phyloP scores from a whole-genome alignment of 2,797 vertebrate species.

The Channallabes apus region DNA sequence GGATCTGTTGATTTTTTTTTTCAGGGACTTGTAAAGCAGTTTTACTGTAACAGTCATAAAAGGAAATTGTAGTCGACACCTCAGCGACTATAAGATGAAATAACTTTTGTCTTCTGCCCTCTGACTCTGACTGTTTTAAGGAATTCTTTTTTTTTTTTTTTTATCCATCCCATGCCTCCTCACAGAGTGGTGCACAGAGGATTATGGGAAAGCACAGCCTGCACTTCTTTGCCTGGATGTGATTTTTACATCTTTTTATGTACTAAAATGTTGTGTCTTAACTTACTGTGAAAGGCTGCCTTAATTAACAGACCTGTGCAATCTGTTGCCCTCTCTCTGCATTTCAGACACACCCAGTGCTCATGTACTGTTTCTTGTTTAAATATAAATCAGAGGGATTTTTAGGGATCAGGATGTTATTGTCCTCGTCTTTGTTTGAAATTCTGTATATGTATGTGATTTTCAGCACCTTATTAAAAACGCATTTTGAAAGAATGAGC shows the following conservation, averaged over 20 bases:
- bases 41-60: conserved; percentile 8
- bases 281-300: conserved; percentile 64
- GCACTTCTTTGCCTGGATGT: conserved; percentile 30
- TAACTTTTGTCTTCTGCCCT: background rate
- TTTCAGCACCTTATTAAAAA: conserved; percentile 78
- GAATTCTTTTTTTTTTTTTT: background rate
- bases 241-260: conserved; percentile 45
- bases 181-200: conserved; percentile 18
- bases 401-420: conserved; percentile 48
- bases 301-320: conserved; percentile 69
- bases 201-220: conserved; percentile 9
- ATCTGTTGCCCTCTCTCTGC: conserved; percentile 50
- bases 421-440: conserved; percentile 53
- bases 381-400: conserved; percentile 33
- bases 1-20: conserved; percentile 22
- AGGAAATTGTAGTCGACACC: conserved; percentile 1
- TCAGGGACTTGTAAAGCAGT: background rate
- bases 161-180: background rate
- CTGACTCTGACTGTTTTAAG: background rate
- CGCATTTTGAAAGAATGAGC: conserved; percentile 56
- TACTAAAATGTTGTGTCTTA: conserved; percentile 59
- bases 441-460: conserved; percentile 60
- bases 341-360: conserved; percentile 39
- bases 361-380: conserved; percentile 46
- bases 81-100: background rate